A percentile compares a stretch with the other conserved stretches of the same genome.
Conservation (phyloP, 2,797 vertebrate genomes). For the Acanthopagrus latus region DNA sequence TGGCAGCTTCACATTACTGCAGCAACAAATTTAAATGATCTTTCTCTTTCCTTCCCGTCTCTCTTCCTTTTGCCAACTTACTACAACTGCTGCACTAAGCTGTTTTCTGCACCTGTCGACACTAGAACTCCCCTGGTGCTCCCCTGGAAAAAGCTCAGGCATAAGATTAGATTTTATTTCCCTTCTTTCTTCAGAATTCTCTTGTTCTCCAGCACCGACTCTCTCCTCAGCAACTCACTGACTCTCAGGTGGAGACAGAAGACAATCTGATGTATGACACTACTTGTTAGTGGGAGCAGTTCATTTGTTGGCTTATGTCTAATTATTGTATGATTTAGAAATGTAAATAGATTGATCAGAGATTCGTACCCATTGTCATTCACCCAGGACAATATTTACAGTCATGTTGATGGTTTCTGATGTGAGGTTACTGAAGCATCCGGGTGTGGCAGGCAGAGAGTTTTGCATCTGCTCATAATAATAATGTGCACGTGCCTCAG, state of each 20-base stretch:
- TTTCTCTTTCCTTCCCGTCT: not conserved
- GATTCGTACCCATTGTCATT: too few relatives aligned
- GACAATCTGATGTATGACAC: not conserved
- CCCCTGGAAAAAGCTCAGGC: not conserved
- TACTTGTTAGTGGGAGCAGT: not conserved
- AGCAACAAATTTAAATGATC: not conserved
- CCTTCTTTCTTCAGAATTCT: not conserved
- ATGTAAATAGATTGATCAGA: not conserved
- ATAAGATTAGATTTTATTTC: not conserved
- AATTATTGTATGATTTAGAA: not conserved
- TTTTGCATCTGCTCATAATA: not conserved
- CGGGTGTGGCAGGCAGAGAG: not conserved
- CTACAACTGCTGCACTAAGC: slow-evolving; percentile 31
- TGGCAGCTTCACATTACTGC: slow-evolving; percentile 1
- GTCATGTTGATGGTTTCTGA: not conserved
- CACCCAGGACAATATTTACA: too few relatives aligned
- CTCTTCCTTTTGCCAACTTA: not conserved
- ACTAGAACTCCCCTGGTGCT: not conserved
- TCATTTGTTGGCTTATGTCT: not conserved
- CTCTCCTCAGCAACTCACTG: not conserved
- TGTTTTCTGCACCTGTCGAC: not conserved
- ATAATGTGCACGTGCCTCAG: not conserved
- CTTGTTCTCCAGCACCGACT: not conserved
- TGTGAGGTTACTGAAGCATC: not conserved
- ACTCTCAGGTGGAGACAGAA: not conserved